Base-by-base conservation (phyloP, 2,113 vertebrate genomes). In the Leptobrachium ailaonicum region DNA sequence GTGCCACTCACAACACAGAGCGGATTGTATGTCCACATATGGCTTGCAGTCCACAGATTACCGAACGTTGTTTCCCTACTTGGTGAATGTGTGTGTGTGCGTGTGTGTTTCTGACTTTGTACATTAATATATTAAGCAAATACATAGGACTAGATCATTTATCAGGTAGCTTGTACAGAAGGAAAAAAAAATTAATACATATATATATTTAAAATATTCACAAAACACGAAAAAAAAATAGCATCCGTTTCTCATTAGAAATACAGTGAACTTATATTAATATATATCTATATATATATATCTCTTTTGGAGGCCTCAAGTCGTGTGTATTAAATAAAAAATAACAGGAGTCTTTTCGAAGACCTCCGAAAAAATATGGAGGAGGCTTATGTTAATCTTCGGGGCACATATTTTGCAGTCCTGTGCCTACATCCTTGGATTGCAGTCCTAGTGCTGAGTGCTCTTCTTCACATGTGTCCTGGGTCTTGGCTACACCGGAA, bases 1-100 rank as follows among this genome's bases (percentile, higher is more conserved):
- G 91, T 92, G 92, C 92, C 93, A 91, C 90, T 93, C 91, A 93
- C 86, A 92, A 86, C 83, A 72, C 74, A 85, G 84, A 79, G 82
- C 84, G 86, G 87, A 85, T 87, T 83, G 82, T 82, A 72, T 83
- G 71, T 84, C 75, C 77, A 71, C 80, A 74, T 84, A 81, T 87
- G 79, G 79, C 45, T 20, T 0, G 80, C 50, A 82, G 76, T 80
- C 79, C 83, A 0, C 0, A 82, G 84, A 85, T 50, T 86, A 72
- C 67, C 69, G 71, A 45, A 71, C n/a, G 13, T 69, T 80, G n/a
- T 77, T 42, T 69, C 75, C 66, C 67, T 70, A 60, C 66, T 77
- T 14, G 67, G 41, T 58, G 66, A 62, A 41, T 74, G 14, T 58
- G 56, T 69, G 79, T 80, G 40, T 58, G 2, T 43, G n/a, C 67